These are phyloP conservation scores for Dynastes grantii DNA, from an alignment of 2,888 invertebrate species.

Conservation along the genomic window DNA sequence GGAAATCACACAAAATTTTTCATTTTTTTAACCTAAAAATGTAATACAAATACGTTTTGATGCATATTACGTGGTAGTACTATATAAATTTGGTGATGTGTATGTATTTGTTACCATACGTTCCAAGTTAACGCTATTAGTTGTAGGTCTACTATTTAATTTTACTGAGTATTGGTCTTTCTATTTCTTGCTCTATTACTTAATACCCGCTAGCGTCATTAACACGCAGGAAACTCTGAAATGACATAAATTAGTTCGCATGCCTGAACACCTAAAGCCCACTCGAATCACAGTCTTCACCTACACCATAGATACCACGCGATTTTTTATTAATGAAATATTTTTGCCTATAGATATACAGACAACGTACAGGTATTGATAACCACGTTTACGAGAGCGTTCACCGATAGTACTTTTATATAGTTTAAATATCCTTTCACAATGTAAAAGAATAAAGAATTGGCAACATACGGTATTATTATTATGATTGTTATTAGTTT, in stretches of 20 bases:
- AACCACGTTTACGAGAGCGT: constrained; percentile 8
- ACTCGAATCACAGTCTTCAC: constrained; percentile 5
- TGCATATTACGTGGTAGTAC: too few relatives aligned
- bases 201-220: not conserved
- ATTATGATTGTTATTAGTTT: constrained; percentile 23
- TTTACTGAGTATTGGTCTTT: not conserved
- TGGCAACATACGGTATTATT: not conserved
- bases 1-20: too few relatives aligned
- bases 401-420: not conserved
- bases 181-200: not conserved
- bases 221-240: constrained; percentile 10
- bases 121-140: too few relatives aligned
- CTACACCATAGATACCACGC: constrained; percentile 16
- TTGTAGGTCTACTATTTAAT: not conserved
- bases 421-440: not conserved
- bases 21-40: too few relatives aligned
- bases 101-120: too few relatives aligned
- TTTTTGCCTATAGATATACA: not conserved
- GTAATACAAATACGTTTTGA: too few relatives aligned
- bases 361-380: not conserved
- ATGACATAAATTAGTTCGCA: constrained; percentile 13
- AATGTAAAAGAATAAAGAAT: constrained; percentile 4
- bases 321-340: constrained; percentile 26
- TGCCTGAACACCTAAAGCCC: constrained; percentile 3
- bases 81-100: too few relatives aligned